These are phyloP conservation scores for Tetranychus truncatus DNA, from an alignment of 2,888 invertebrate genomes.

Conservation along the genomic window DNA sequence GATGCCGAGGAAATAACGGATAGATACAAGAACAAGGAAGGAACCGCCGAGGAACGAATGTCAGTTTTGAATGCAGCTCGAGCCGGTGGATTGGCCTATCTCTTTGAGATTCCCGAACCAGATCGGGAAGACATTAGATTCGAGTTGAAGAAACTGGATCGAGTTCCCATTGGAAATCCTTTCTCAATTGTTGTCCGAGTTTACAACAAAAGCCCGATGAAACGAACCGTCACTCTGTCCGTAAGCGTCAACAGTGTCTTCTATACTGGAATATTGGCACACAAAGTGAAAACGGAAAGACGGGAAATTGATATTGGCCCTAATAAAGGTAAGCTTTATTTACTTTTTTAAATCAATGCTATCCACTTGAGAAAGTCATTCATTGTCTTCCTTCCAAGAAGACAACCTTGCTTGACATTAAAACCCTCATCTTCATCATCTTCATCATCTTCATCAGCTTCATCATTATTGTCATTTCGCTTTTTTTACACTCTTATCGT, in stretches of 20 bases:
- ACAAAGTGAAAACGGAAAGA: slow-evolving; percentile 48
- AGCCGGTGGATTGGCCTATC: slow-evolving; percentile 26
- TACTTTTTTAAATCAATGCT: background rate
- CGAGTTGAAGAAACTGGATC: slow-evolving; percentile 47
- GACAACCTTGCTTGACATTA: background rate
- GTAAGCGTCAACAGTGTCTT: slow-evolving; percentile 49
- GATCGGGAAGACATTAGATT: slow-evolving; percentile 33
- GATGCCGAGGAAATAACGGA: slow-evolving; percentile 51
- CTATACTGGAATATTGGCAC: slow-evolving; percentile 55
- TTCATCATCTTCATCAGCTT: too few species aligned
- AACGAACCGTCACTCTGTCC: slow-evolving; percentile 45
- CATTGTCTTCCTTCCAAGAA: background rate
- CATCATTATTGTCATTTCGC: too few species aligned
- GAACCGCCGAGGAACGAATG: slow-evolving; percentile 50
- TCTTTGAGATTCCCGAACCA: slow-evolving; percentile 28
- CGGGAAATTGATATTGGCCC: slow-evolving; percentile 47
- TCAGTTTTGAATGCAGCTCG: slow-evolving; percentile 55
- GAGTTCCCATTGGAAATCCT: slow-evolving; percentile 46
- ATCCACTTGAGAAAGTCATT: background rate
- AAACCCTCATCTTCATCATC: background rate
- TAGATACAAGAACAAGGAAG: slow-evolving; percentile 52
- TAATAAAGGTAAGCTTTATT: slow-evolving; percentile 36
- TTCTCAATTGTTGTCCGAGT: slow-evolving; percentile 50
- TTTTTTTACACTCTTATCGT: background rate
- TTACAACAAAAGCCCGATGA: slow-evolving; percentile 43